Base-by-base conservation (phyloP, 2,888 invertebrate species). In the Platerodrilus igneus region DNA sequence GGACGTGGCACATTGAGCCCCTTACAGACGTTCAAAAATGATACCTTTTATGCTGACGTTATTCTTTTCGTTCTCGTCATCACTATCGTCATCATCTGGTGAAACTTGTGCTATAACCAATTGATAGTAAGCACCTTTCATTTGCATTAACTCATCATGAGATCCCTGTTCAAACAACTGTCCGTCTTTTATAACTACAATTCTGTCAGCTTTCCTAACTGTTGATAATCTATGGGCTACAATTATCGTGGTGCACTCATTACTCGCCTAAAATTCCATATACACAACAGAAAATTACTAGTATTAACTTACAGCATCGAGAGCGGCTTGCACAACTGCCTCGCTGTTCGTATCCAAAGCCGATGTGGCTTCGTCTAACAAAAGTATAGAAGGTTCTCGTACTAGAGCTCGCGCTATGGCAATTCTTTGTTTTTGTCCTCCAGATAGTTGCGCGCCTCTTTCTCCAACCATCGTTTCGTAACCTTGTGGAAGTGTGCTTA, bases 341-440 rank as follows among this genome's bases (percentile, higher is more conserved):
- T 94, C 94, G 45, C 88, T 90, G 19, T 83, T 78, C 0, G 85
- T 85, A 60, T 93, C 92, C 10, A 92, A 72, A 0, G 92, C 92
- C 2, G 90, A 90, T 1, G 93, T 93, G 0, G 91, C 92, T 67
- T 93, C 92, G 55, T 93, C 92, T 10, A 88, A 63, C 2, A 88
- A 68, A 23, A 89, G 67, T 47, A 93, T 83, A 33, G 77, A 75
- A 0, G 93, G 92, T 60, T 89, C 79, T 17, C 86, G 73, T 2
- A 93, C 77, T 4, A 93, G 68, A 0, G 92, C 92, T 45, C 93
- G 73, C 0, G 93, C 93, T 52, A 93, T 92, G 2, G 92, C 92
- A 22, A 92, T 86, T 39, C 91, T 73, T 64, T 92, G 92, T 60
- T 91, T 91, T 63, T 92, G 91, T 0, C 91, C 91, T 8, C 91